Percentiles rank a stretch among this genome's conserved stretches.
Conservation (phyloP, 1,140 invertebrate genomes). For the Charaxes varanes region DNA sequence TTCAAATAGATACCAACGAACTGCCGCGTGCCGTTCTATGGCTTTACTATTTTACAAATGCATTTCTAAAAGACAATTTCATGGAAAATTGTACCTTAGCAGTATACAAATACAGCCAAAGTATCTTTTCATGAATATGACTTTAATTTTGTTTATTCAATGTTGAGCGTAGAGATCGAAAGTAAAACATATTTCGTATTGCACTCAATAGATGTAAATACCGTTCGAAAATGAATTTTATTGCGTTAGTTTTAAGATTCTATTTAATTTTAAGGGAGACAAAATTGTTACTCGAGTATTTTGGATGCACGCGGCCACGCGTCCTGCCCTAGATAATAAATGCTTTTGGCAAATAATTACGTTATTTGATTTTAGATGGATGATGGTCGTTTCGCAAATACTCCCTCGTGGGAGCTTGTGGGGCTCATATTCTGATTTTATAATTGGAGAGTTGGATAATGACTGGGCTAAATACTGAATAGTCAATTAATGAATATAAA, state of each 20-base stretch:
- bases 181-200: constrained; percentile 19
- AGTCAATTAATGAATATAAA: constrained; percentile 4
- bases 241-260: constrained; percentile 1
- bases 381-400: constrained; percentile 61
- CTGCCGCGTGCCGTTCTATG: constrained; percentile 51
- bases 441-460: constrained; percentile 16
- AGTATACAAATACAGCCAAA: background rate
- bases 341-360: constrained; percentile 71
- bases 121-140: background rate
- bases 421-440: constrained; percentile 22
- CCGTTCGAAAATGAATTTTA: constrained; percentile 19
- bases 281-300: constrained; percentile 6
- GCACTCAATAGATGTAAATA: background rate
- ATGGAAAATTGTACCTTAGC: constrained; percentile 22
- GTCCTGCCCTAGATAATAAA: constrained; percentile 63
- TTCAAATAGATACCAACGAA: constrained; percentile 70
- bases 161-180: constrained; percentile 18
- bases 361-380: constrained; percentile 69
- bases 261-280: background rate
- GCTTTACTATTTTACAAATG: constrained; percentile 20
- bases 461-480: background rate
- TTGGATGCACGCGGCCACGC: constrained; percentile 49
- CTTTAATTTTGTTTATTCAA: constrained; percentile 1
- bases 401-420: constrained; percentile 54
- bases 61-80: constrained; percentile 4